Evolutionary conservation across 2,113 vertebrate species (phyloP).

Genomic region (Spizaetus ornatus): DNA sequence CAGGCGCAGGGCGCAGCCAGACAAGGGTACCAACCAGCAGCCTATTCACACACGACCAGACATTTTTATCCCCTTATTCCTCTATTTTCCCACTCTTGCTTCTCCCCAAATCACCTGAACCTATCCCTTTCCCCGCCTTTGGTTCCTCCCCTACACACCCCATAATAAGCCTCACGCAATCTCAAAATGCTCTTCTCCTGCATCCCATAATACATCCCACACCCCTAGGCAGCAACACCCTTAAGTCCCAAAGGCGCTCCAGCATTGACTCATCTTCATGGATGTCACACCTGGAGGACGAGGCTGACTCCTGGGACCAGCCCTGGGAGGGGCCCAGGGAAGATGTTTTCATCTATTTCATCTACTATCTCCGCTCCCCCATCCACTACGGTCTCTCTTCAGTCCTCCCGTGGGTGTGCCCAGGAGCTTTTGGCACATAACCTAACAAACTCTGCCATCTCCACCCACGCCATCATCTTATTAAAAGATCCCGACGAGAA

Average conservation of each 20-base stretch:
- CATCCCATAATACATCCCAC: background rate
- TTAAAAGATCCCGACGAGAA: background rate
- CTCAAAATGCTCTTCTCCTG: background rate
- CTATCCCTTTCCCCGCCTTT: background rate
- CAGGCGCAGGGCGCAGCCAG: fast-evolving
- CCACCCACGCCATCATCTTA: background rate
- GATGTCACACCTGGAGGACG: fast-evolving
- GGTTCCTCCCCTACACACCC: background rate
- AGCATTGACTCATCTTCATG: background rate
- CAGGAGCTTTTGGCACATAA: background rate
- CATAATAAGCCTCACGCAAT: background rate
- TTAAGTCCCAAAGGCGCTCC: background rate
- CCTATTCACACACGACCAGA: background rate
- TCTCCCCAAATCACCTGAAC: background rate
- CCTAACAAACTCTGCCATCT: background rate
- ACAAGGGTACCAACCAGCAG: background rate
- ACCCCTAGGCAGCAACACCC: background rate
- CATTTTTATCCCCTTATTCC: background rate
- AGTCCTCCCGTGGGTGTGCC: background rate
- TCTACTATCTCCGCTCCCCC: background rate
- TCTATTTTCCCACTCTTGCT: background rate
- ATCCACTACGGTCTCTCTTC: background rate
- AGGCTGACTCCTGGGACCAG: background rate
- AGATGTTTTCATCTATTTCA: too few species aligned
- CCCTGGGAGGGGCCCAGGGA: background rate